Base-by-base conservation (phyloP, 1,140 invertebrate species). In the Bombus impatiens region DNA sequence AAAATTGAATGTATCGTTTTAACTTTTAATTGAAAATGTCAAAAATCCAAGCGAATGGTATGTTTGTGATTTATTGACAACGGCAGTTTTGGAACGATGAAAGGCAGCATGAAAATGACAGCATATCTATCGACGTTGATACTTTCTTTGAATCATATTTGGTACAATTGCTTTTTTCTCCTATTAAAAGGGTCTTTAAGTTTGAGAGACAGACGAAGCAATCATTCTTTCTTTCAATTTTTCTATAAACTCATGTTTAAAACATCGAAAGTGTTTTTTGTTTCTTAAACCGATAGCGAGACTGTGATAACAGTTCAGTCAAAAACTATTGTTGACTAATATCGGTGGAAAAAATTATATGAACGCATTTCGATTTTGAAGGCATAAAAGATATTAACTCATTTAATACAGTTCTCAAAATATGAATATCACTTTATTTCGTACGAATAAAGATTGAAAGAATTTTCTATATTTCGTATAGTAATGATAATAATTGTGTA, bases 11-110 rank as follows among this genome's bases (percentile, higher is more conserved):
- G 28, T 25, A 15, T 37, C 12, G 44, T 37, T 35, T 37, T 47
- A 57, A 13, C 25, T 28, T 74, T 32, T 42, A 42, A 74, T 74
- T 53, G 42, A 53, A 74, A 74, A 74, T 74, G 40, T 75, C 18
- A 13, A 32, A 47, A 47, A 53, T 25, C 4, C n/a, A 25, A n/a
- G 28, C 12, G 40, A 25, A 35, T 35, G 6, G 28, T 18, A 35
- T 32, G n/a, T 75, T 32, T 35, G 8, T 57, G 47, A 76, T 76
- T 57, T 35, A 72, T 72, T 42, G 22, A 37, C 22, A 37, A 9
- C 32, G 32, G 6, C 32, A 18, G 15, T 35, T 68, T 35, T 53
- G 10, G 37, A 37, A 28, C 25, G 40, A 12, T 25, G 35, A 22
- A 68, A 6, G 37, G 12, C 3, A 18, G 37, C 22, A 68, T 68